A percentile compares a stretch with the other conserved stretches of the same genome.
phyloP scores from a whole-genome alignment of 2,797 vertebrate species.

The Anableps anableps region DNA sequence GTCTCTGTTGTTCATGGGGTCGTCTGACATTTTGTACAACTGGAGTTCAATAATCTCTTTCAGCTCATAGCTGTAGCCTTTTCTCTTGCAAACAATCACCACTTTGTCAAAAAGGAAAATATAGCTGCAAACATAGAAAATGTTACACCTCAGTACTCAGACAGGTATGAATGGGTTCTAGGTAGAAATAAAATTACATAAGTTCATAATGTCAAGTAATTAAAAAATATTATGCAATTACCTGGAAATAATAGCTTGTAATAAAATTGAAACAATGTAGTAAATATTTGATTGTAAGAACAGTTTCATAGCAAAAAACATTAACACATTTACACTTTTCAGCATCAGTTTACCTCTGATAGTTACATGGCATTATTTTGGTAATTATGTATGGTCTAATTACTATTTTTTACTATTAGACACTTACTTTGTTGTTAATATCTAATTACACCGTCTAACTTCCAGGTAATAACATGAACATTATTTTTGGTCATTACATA shows the following conservation, averaged over 20 bases:
- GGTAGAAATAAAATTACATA: neutral
- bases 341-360: no score
- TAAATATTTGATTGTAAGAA: neutral
- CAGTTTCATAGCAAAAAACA: neutral
- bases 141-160: neutral
- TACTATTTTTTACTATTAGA: neutral
- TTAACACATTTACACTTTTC: neutral
- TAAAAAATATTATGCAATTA: neutral
- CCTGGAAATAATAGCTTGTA: neutral
- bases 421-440: neutral
- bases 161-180: neutral
- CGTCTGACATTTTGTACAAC: conserved; percentile 95
- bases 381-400: neutral
- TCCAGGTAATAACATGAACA: neutral
- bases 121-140: conserved; percentile 82
- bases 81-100: conserved; percentile 96
- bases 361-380: neutral
- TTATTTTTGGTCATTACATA: neutral
- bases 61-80: conserved; percentile 95
- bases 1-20: conserved; percentile 98
- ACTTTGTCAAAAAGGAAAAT: conserved; percentile 99
- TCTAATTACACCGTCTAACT: neutral
- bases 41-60: conserved; percentile 97
- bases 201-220: neutral
- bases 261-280: neutral